Evolutionary conservation across 2,888 invertebrate genomes (phyloP).

Genomic region (Tuberolachnus salignus): DNA sequence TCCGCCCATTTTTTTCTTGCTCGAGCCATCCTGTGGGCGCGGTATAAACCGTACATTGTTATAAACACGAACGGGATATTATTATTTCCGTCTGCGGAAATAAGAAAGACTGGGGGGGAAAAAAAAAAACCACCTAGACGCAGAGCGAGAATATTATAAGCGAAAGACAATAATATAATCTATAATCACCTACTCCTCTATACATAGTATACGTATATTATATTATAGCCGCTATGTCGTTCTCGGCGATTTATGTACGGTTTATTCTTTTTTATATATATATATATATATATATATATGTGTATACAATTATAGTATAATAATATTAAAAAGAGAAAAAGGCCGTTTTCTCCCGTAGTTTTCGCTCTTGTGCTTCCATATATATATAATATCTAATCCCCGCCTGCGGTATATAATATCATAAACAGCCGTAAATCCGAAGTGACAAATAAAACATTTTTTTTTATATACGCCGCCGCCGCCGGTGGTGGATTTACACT

Average conservation of each 20-base stretch:
- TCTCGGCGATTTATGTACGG: slow-evolving; percentile 17
- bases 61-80: too few species aligned
- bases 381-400: too few species aligned
- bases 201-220: background rate
- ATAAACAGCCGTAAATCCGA: slow-evolving; percentile 38
- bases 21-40: too few species aligned
- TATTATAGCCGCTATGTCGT: background rate
- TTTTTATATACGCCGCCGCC: slow-evolving; percentile 13
- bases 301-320: background rate
- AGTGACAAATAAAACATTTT: slow-evolving; percentile 35
- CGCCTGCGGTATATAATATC: background rate
- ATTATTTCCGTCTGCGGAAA: too few species aligned
- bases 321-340: slow-evolving; percentile 12
- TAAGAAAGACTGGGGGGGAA: too few species aligned
- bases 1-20: too few species aligned
- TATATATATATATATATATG: too few species aligned
- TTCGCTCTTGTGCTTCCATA: background rate
- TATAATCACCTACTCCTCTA: too few species aligned
- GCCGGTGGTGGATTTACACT: too few species aligned
- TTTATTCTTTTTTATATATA: too few species aligned
- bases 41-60: too few species aligned
- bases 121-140: too few species aligned
- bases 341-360: background rate
- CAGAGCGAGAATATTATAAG: background rate
- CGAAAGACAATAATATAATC: slow-evolving; percentile 9